A percentile compares a stretch with the other conserved stretches of the same genome.
phyloP scores from a whole-genome alignment of 2,888 invertebrate genomes.

The Chouioia cunea region DNA sequence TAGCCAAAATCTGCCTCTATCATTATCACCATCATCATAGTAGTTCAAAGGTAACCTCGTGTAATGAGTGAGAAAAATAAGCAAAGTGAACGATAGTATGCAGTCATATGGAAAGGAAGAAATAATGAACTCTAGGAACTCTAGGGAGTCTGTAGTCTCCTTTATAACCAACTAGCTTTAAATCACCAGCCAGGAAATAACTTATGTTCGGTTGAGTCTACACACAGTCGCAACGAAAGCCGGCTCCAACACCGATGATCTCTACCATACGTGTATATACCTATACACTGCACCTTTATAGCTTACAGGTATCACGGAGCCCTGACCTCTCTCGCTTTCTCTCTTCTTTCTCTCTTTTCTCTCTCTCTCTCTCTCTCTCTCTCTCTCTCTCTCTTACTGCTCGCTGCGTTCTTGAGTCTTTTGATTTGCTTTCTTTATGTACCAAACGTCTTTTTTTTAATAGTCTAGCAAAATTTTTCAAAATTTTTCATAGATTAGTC shows the following conservation, averaged over 20 bases:
- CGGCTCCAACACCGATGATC: too few relatives aligned
- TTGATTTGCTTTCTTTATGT: too few relatives aligned
- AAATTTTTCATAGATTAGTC: too few relatives aligned
- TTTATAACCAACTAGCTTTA: slow-evolving; percentile 56
- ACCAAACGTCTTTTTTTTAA: too few relatives aligned
- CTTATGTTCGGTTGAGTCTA: slow-evolving; percentile 28
- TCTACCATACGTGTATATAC: slow-evolving; percentile 3
- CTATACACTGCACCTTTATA: not conserved
- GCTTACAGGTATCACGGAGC: slow-evolving; percentile 20
- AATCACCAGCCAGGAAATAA: slow-evolving; percentile 56
- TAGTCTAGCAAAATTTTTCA: too few relatives aligned
- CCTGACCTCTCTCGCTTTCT: not conserved
- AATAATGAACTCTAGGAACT: not conserved
- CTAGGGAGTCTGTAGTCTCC: slow-evolving; percentile 6
- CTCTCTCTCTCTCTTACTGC: slow-evolving; percentile 4
- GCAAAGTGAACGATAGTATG: too few relatives aligned
- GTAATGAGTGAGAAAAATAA: too few relatives aligned
- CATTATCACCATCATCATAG: too few relatives aligned
- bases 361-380: slow-evolving; percentile 15
- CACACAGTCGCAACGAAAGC: not conserved
- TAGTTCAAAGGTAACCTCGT: too few relatives aligned
- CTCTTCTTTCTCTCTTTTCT: not conserved
- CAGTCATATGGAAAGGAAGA: not conserved
- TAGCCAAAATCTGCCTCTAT: too few relatives aligned
- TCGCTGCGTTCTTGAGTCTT: not conserved